phyloP scores from a whole-genome alignment of 2,113 vertebrate species.

The Isichthys henryi region DNA sequence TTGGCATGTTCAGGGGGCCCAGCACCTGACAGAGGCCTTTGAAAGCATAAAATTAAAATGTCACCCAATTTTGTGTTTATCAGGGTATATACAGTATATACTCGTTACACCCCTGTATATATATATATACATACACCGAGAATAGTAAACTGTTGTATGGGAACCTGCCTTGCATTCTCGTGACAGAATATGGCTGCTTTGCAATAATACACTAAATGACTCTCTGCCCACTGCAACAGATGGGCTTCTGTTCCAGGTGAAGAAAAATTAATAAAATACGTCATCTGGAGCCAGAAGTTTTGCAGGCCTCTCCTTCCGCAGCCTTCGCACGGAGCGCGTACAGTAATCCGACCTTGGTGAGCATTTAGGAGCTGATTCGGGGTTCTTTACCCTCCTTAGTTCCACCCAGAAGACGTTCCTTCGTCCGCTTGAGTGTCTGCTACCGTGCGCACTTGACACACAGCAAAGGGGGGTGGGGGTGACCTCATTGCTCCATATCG shows the following conservation, averaged over 20 bases:
- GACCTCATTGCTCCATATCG: constrained; percentile 6
- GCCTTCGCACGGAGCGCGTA: too few relatives aligned
- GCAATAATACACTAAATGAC: neutral
- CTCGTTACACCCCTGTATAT: neutral
- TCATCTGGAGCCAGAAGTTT: neutral
- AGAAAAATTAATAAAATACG: neutral
- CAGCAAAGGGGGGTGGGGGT: neutral
- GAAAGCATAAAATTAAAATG: neutral
- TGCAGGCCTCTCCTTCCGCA: neutral
- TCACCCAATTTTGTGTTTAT: too few relatives aligned
- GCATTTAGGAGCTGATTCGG: neutral
- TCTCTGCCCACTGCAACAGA: neutral
- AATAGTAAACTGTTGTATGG: neutral
- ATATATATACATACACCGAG: too few relatives aligned
- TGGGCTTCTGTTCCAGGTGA: neutral
- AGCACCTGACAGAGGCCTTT: neutral
- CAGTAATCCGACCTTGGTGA: neutral
- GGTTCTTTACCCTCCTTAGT: neutral
- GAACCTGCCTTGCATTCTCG: neutral
- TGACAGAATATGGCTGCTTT: neutral
- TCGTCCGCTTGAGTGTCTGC: neutral
- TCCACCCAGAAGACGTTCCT: neutral
- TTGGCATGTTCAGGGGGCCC: neutral
- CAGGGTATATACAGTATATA: too few relatives aligned
- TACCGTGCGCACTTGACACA: neutral